Conservation (phyloP, 2,797 vertebrate genomes). For the Anableps anableps region DNA sequence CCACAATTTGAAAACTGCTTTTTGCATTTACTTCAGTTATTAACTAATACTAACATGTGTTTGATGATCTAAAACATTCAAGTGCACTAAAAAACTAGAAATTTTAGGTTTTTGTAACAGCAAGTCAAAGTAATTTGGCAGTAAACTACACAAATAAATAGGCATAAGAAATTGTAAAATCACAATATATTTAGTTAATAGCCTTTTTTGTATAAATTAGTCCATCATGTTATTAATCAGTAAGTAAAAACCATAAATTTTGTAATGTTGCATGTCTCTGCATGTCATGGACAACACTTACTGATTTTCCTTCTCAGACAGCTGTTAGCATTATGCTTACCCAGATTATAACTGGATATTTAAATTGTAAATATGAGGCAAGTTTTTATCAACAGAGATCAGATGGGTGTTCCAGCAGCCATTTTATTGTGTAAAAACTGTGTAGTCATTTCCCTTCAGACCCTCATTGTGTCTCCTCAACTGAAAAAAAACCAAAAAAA, state of each 20-base stretch:
- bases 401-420: slow-evolving; percentile 20
- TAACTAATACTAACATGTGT: no score
- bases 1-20: no score
- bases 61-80: no score
- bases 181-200: no score
- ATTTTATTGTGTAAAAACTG: slow-evolving; percentile 60
- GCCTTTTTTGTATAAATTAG: not conserved
- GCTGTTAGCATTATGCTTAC: not conserved
- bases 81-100: no score
- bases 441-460: slow-evolving; percentile 44
- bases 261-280: no score
- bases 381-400: slow-evolving; percentile 40
- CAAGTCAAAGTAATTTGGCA: not conserved
- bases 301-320: not conserved
- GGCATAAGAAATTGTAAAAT: not conserved
- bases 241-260: no score
- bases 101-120: no score
- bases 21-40: no score
- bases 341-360: slow-evolving; percentile 7
- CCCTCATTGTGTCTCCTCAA: slow-evolving; percentile 36
- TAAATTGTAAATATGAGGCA: slow-evolving; percentile 26
- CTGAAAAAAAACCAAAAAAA: slow-evolving; percentile 52
- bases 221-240: not conserved
- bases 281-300: not conserved
- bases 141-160: not conserved